A percentile compares a stretch with the other conserved stretches of the same genome.
These are phyloP conservation scores for Leptodactylus fuscus DNA, from an alignment of 2,113 vertebrate species.

Conservation along the genomic window DNA sequence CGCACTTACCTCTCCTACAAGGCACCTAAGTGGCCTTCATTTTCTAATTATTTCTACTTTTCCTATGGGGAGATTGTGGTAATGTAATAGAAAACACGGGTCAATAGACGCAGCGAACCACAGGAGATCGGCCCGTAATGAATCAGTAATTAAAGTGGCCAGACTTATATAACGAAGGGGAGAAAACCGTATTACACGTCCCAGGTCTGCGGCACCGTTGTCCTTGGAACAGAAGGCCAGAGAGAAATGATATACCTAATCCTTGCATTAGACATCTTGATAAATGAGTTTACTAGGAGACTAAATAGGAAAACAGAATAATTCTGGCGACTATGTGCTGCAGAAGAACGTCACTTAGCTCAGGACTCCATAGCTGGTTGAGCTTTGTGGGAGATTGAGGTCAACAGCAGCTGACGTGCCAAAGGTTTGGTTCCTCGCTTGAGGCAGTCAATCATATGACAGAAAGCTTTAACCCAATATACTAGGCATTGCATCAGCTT, in stretches of 20 bases:
- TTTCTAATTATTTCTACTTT: slow-evolving; percentile 67
- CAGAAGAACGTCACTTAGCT: neutral
- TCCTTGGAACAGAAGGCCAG: neutral
- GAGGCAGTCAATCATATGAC: slow-evolving; percentile 13
- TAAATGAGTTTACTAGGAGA: slow-evolving; percentile 4
- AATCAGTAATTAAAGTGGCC: slow-evolving; percentile 67
- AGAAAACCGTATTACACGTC: slow-evolving; percentile 50
- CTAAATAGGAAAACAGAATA: neutral
- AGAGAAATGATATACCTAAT: neutral
- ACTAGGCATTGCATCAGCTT: neutral
- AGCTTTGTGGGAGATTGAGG: slow-evolving; percentile 11
- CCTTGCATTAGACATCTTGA: neutral
- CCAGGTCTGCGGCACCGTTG: neutral
- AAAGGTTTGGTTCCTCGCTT: neutral
- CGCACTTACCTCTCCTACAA: slow-evolving; percentile 45
- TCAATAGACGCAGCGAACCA: slow-evolving; percentile 63
- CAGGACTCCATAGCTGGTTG: neutral
- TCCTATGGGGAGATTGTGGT: slow-evolving; percentile 61
- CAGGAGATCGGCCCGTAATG: slow-evolving; percentile 60
- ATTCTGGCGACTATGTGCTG: neutral
- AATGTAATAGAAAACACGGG: slow-evolving; percentile 56
- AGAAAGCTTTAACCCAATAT: slow-evolving; percentile 4
- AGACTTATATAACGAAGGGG: slow-evolving; percentile 65
- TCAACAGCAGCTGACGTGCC: neutral
- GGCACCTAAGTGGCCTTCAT: slow-evolving; percentile 61